Evolutionary conservation across 2,888 invertebrate species (phyloP).

Genomic region (Lasius fuliginosus): DNA sequence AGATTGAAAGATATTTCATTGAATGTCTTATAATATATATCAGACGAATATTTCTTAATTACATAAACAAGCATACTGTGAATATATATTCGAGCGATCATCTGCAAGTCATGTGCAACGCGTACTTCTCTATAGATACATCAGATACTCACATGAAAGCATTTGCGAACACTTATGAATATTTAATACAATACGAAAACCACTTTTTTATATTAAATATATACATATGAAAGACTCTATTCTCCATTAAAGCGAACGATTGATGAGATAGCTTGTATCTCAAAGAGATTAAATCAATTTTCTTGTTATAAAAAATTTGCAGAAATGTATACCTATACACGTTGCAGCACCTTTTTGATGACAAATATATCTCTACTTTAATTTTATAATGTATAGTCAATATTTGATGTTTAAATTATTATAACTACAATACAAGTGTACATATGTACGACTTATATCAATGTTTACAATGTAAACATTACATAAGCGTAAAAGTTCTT

Average conservation of each 20-base stretch:
- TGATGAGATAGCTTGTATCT: not conserved
- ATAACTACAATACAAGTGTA: not conserved
- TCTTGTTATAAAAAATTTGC: not conserved
- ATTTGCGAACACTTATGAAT: constrained; percentile 24
- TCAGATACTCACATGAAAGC: constrained; percentile 25
- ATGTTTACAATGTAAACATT: constrained; percentile 20
- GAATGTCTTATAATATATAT: not conserved
- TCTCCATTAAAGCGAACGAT: not conserved
- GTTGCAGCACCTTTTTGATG: not conserved
- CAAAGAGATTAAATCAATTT: not conserved
- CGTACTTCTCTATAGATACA: constrained; percentile 9
- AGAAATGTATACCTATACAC: not conserved
- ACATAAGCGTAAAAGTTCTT: not conserved
- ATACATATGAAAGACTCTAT: not conserved
- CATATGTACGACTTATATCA: not conserved
- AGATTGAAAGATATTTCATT: not conserved
- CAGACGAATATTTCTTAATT: not conserved
- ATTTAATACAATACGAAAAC: constrained; percentile 8
- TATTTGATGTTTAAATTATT: constrained; percentile 7
- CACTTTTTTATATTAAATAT: not conserved
- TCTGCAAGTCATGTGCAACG: constrained; percentile 33
- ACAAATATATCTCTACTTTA: not conserved
- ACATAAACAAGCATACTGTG: not conserved
- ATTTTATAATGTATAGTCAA: not conserved
- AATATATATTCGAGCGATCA: constrained; percentile 20